Base-by-base conservation (phyloP, 2,888 invertebrate genomes). In the Drosophila aldrichi region DNA sequence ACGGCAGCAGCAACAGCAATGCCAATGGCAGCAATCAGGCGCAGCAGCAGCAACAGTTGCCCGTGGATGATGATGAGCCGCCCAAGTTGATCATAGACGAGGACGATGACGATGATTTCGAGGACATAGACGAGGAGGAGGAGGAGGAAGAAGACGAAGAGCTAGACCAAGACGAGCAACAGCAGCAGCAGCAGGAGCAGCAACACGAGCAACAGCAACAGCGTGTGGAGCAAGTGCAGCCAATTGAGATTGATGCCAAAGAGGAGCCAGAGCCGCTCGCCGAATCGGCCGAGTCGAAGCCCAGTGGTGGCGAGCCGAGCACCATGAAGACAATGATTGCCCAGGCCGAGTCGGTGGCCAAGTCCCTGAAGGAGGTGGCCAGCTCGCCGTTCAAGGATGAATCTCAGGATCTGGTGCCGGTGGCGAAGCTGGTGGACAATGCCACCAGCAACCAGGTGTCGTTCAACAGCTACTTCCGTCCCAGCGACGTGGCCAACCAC, bases 391-490 rank as follows among this genome's bases (percentile, higher is more conserved):
- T 91, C 67, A 92, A 94, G 82, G 95, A 95, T 68, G 94, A 94
- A 70, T 94, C 93, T 54, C 93, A 93, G 51, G 97, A 97, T 90
- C 94, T 97, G 78, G 97, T 97, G 18, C 95, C 97, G 12, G 96
- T 97, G 1, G 95, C 96, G 0, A 95, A 95, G 74, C 93, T 97
- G 41, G 93, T 97, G 63, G 96, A 96, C 89, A 96, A 97, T 72
- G 97, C 98, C 0, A 94, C 94, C 12, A 91, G 86, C 69, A 88
- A 82, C 76, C 93, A 94, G 48, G 94, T 95, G 63, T 89, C 91
- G 0, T 96, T 96, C 89, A 94, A 95, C 82, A 95, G 95, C 82
- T 96, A 95, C 87, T 95, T 96, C 86, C 94, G 94, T 38, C 93
- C 92, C 56, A 92, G 92, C 67, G 92, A 91, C 41, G 92, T 92